Evolutionary conservation across 1,140 invertebrate genomes (phyloP).

Genomic region (Aporrectodea caliginosa): DNA sequence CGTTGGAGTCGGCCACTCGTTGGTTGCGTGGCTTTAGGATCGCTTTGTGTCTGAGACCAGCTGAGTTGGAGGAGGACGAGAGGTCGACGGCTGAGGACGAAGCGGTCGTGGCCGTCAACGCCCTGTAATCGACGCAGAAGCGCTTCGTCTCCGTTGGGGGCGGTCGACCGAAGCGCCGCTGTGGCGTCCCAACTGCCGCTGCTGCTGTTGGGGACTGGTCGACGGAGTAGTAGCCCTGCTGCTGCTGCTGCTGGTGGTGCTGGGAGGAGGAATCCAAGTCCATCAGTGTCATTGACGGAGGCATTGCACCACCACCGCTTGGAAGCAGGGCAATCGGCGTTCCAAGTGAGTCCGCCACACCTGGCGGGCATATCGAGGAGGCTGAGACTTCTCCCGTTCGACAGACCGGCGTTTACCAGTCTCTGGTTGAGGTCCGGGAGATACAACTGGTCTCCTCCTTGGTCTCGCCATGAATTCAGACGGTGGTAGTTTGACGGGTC

Average conservation of each 20-base stretch:
- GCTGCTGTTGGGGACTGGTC: background rate
- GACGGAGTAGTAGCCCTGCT: no score
- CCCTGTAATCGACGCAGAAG: background rate
- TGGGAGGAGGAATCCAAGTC: background rate
- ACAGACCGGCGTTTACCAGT: background rate
- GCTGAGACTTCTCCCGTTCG: background rate
- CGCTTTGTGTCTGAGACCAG: conserved; percentile 7
- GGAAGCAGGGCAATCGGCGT: no score
- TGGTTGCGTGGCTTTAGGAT: conserved; percentile 19
- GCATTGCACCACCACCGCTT: background rate
- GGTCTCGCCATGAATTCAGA: no score
- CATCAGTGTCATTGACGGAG: background rate
- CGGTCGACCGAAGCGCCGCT: background rate
- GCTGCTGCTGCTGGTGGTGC: background rate
- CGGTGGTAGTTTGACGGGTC: no score
- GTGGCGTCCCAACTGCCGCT: no score
- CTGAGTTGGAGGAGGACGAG: background rate
- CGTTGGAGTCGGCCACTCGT: background rate
- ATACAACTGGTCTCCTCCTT: background rate
- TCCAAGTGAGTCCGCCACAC: no score
- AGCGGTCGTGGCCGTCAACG: background rate
- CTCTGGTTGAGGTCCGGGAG: background rate
- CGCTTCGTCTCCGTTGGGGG: background rate
- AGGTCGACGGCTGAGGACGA: no score
- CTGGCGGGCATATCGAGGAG: background rate